Base-by-base conservation (phyloP, 2,113 vertebrate genomes). In the Otolemur garnettii region DNA sequence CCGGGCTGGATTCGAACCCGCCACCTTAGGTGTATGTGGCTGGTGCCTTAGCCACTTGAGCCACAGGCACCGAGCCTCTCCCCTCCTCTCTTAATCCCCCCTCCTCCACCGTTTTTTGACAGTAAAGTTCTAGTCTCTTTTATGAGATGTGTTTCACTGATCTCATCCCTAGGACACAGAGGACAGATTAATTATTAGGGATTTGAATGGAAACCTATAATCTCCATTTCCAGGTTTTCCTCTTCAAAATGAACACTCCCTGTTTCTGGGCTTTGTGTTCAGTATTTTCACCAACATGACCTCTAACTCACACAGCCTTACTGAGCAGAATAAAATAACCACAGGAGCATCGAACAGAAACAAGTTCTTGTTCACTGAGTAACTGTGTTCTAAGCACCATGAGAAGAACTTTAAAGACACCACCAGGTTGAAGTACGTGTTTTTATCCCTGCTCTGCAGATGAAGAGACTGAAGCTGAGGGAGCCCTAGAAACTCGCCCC, bases 51-150 rank as follows among this genome's bases (percentile, higher is more conserved):
- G n/a, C n/a, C n/a, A n/a, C n/a, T n/a, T n/a, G n/a, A n/a, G n/a
- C n/a, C n/a, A n/a, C n/a, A n/a, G n/a, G n/a, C n/a, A n/a, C n/a
- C n/a, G n/a, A n/a, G n/a, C n/a, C n/a, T 57, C 21, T 18, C 33
- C n/a, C 26, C 15, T 8, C 28, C 12, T 18, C 18, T 19, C 28
- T 8, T 2, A 38, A 1, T 21, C 4, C 4, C 33, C 7, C 7
- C 60, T 11, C 18, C 28, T 30, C 38, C 5, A 9, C 4, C 21
- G 9, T 11, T 55, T 21, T 22, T 55, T 86, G 33, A 60, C 28
- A 87, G 42, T 60, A 59, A 59, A 38, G 0, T 60, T 88, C 82
- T 55, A 62, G 24, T 35, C 1, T 22, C 6, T 50, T 95, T 66
- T 59, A 60, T 42, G 62, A 33, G 42, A 30, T 10, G 5, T 30